Evolutionary conservation across 1,140 invertebrate genomes (phyloP), one percentile per base, ranked within the genome.

Genomic region (Apis florea): DNA sequence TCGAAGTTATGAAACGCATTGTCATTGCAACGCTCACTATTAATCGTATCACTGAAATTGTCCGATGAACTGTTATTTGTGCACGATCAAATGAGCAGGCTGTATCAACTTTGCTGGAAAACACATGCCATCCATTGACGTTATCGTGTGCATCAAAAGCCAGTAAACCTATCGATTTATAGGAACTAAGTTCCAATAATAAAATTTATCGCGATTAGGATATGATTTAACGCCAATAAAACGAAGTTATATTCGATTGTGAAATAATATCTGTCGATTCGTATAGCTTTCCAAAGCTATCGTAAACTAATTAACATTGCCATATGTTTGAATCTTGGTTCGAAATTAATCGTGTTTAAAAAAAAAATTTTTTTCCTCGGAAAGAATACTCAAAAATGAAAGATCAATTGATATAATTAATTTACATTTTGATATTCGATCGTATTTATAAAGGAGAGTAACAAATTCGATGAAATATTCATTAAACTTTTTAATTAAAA

Each of bases 91-190:
- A 58, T 49, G 54, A 72, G 17, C 51, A 9, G 54, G 6, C 70
- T 58, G 19, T 31, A 72, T 72, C 54, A 58, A 72, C 70, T 72
- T 72, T 72, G 53, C 54, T 58, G 12, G 54, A 24, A n/a, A 58
- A 58, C 31, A 47, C 47, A 24, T 58, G 54, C 19, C 10, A 47
- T n/a, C 2, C 21, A 17, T 8, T n/a, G 19, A 47, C 31, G 47
- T 72, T 72, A 58, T 47, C 31, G 24, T 19, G 21, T 31, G 17
- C 11, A 72, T 47, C 21, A 56, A 47, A 47, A 40, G 31, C 70
- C 59, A 40, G 31, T 56, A 21, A 71, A 40, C 69, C 12, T 8
- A 56, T 59, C 70, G 31, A 72, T 72, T 56, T 47, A 19, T 9
- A 58, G 21, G 26, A 40, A 24, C 31, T 58, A 59, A 26, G 31